Evolutionary conservation across 2,797 vertebrate species (phyloP).

Genomic region (Poeciliopsis turneri): DNA sequence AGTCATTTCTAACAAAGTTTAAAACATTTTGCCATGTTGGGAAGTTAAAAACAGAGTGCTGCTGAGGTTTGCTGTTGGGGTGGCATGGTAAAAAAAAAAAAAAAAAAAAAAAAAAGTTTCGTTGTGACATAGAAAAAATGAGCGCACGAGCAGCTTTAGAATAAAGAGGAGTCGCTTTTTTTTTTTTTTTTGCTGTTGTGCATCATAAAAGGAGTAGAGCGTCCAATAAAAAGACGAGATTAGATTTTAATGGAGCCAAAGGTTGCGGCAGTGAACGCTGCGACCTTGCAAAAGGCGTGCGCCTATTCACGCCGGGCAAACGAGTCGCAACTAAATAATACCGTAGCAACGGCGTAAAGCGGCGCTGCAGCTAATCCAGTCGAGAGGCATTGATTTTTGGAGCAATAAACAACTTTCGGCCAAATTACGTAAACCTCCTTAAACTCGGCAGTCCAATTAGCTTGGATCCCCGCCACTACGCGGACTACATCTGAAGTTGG

Average conservation of each 20-base stretch:
- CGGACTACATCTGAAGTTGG: neutral
- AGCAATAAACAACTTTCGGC: slow-evolving; percentile 3
- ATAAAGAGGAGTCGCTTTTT: neutral
- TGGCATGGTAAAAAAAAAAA: neutral
- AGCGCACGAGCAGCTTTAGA: neutral
- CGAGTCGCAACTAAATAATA: neutral
- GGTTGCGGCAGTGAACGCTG: neutral
- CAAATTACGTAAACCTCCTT: neutral
- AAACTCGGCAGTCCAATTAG: neutral
- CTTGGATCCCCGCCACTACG: neutral
- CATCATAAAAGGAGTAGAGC: neutral
- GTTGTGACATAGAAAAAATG: no score
- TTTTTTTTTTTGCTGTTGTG: neutral
- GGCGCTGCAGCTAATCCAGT: neutral
- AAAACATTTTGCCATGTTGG: neutral
- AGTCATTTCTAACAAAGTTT: neutral
- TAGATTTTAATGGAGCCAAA: neutral
- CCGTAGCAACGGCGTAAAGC: neutral
- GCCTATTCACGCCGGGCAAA: neutral
- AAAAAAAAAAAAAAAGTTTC: no score
- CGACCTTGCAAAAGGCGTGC: neutral
- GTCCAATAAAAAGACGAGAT: neutral
- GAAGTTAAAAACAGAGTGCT: neutral
- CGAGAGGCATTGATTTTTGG: slow-evolving; percentile 1
- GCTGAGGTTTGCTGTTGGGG: neutral